phyloP scores from a whole-genome alignment of 2,113 vertebrate species.

The Nothobranchius kuhntae region DNA sequence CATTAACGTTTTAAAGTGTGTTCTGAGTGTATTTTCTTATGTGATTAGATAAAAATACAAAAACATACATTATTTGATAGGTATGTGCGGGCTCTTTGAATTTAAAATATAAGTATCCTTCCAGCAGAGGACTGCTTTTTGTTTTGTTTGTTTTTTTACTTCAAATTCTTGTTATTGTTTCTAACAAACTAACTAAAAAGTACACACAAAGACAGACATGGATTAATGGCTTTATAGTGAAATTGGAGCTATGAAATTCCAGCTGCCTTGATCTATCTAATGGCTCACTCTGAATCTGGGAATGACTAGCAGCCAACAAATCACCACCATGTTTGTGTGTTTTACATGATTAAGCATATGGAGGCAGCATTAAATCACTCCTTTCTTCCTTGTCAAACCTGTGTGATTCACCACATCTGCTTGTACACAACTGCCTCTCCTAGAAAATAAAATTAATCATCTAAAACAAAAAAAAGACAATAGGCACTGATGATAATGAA shows the following conservation, averaged over 20 bases:
- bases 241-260: constrained; percentile 44
- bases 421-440: constrained; percentile 14
- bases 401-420: constrained; percentile 23
- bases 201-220: constrained; percentile 39
- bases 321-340: constrained; percentile 61
- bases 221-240: constrained; percentile 51
- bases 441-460: constrained; percentile 31
- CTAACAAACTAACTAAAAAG: constrained; percentile 27
- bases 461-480: constrained; percentile 31
- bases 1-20: too few relatives aligned
- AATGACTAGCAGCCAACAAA: constrained; percentile 65
- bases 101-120: neutral
- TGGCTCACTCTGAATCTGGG: constrained; percentile 47
- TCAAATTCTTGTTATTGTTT: constrained; percentile 2
- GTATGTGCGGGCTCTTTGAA: too few relatives aligned
- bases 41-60: too few relatives aligned
- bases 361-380: constrained; percentile 53
- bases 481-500: constrained; percentile 23
- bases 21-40: too few relatives aligned
- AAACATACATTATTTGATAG: too few relatives aligned
- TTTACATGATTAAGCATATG: constrained; percentile 69
- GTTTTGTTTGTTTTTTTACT: neutral
- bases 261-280: constrained; percentile 50
- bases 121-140: neutral
- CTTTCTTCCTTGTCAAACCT: constrained; percentile 47